These are phyloP conservation scores for Zophobas atratus DNA, from an alignment of 1,140 invertebrate genomes.

Conservation along the genomic window DNA sequence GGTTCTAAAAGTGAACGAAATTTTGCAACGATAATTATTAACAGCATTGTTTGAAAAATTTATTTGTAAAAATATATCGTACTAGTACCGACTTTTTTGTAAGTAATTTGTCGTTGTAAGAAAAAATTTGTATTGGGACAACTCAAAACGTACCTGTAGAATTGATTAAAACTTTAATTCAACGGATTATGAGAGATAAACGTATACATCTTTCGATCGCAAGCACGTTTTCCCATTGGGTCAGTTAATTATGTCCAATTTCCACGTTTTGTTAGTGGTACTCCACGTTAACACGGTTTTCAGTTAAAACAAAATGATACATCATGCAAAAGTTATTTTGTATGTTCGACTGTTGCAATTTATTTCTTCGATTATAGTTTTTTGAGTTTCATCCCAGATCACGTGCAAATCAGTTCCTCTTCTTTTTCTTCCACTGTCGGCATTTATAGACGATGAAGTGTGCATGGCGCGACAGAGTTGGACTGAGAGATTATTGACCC, in stretches of 20 bases:
- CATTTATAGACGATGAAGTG: constrained; percentile 1
- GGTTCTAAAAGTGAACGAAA: background rate
- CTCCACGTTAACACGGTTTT: constrained; percentile 32
- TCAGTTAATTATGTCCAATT: constrained; percentile 10
- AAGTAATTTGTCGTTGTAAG: constrained; percentile 30
- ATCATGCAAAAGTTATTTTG: constrained; percentile 15
- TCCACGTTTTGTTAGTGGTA: background rate
- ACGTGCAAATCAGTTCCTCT: constrained; percentile 26
- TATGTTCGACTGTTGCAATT: constrained; percentile 16
- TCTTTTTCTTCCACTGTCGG: constrained; percentile 6
- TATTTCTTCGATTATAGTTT: constrained; percentile 14
- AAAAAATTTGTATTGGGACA: background rate
- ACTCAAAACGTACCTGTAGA: background rate
- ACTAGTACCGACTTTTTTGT: constrained; percentile 15
- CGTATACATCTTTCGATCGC: background rate
- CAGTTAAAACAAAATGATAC: constrained; percentile 21
- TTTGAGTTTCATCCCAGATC: constrained; percentile 33
- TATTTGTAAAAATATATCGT: constrained; percentile 33
- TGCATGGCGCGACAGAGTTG: background rate
- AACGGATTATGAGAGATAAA: background rate
- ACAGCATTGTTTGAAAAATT: constrained; percentile 20
- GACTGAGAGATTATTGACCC: too few species aligned
- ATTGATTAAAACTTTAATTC: constrained; percentile 10
- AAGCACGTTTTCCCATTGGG: constrained; percentile 1
- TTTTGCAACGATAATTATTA: constrained; percentile 15